Evolutionary conservation across 2,888 invertebrate species (phyloP), one percentile per base, ranked within the genome.

Genomic region (Adelphocoris suturalis): DNA sequence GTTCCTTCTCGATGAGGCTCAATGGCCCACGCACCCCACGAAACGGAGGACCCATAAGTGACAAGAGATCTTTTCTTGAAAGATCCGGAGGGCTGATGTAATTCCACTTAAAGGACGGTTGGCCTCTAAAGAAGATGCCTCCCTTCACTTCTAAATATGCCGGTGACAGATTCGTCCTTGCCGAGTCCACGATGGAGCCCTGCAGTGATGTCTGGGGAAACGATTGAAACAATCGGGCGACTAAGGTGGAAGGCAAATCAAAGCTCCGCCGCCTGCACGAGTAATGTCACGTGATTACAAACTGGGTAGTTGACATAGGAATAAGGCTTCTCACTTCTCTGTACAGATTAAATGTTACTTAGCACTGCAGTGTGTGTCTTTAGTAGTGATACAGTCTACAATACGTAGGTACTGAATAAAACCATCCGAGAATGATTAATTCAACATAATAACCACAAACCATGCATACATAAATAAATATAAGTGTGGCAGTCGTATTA

Each of bases 81-180:
- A 68, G 68, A 68, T 23, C 27, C 48, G 52, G 23, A 52, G 82
- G 52, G 82, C 75, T 86, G 86, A 86, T 86, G 86, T 47, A 86
- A 86, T 86, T 86, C 27, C 46, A 86, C 61, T 68, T 47, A 86
- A 86, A 86, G 86, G 46, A 61, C 37, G 28, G 47, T 68, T 75
- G 86, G 48, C 86, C 86, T 86, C 86, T 75, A 75, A 75, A 52
- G 68, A 68, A 52, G 82, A 75, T 68, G 75, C 85, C 52, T 85
- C 86, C 86, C 86, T 86, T 86, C 86, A 86, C 86, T 86, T 86
- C 75, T 86, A 75, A 52, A 48, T 82, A 47, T 86, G 68, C 85
- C 47, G 86, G 68, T 48, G 86, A 86, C 86, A 86, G 86, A 86
- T 55, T 86, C 75, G 86, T 86, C 86, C 86, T 86, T 86, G 86